Percentiles rank a stretch among this genome's conserved stretches.
Evolutionary conservation across 2,888 invertebrate genomes (phyloP).

Genomic region (Ptychoptera contaminata): DNA sequence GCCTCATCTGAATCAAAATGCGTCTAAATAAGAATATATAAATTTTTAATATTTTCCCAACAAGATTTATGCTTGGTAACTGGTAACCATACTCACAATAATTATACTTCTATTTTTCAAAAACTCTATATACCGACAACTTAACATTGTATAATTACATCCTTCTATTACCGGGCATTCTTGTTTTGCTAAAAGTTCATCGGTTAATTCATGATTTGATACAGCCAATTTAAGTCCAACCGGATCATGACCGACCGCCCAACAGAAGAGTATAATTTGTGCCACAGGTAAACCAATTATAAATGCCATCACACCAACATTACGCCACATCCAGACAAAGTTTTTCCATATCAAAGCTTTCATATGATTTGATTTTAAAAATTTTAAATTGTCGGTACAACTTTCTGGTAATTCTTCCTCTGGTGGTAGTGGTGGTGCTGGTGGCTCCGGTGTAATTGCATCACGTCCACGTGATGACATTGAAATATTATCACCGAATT

Average conservation of each 20-base stretch:
- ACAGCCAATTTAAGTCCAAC: slow-evolving; percentile 58
- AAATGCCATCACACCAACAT: slow-evolving; percentile 60
- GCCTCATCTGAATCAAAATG: slow-evolving; percentile 38
- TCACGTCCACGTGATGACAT: slow-evolving; percentile 55
- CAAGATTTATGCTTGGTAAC: slow-evolving; percentile 1
- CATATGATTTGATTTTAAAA: slow-evolving; percentile 56
- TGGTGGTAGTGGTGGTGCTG: slow-evolving; percentile 49
- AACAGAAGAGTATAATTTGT: slow-evolving; percentile 76
- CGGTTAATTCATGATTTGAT: slow-evolving; percentile 58
- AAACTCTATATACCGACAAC: slow-evolving; percentile 61
- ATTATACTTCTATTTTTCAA: slow-evolving; percentile 50
- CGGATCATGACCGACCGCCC: slow-evolving; percentile 80
- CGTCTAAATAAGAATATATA: slow-evolving; percentile 25
- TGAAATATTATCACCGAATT: slow-evolving; percentile 74
- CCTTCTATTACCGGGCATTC: slow-evolving; percentile 33
- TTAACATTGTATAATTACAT: slow-evolving; percentile 51
- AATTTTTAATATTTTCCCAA: slow-evolving; percentile 5
- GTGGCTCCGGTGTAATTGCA: slow-evolving; percentile 41
- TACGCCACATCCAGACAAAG: slow-evolving; percentile 71
- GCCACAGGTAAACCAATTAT: slow-evolving; percentile 71
- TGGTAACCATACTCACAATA: slow-evolving; percentile 38
- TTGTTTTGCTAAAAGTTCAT: slow-evolving; percentile 32
- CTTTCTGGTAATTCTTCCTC: slow-evolving; percentile 41
- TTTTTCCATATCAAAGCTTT: slow-evolving; percentile 78
- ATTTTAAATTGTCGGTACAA: slow-evolving; percentile 41